These are phyloP conservation scores for Pelobates fuscus DNA, from an alignment of 2,113 vertebrate species.

Conservation along the genomic window DNA sequence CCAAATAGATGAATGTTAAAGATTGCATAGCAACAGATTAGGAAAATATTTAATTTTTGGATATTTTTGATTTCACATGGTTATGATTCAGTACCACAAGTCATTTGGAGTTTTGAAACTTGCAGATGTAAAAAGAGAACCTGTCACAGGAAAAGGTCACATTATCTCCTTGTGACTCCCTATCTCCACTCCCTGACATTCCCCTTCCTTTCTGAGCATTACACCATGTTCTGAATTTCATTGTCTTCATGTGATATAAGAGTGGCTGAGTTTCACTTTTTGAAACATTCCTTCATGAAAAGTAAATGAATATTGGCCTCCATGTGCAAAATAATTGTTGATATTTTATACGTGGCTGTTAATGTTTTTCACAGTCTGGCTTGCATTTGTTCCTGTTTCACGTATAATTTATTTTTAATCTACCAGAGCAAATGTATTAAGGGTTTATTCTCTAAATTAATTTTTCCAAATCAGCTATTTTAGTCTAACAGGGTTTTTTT, in stretches of 20 bases:
- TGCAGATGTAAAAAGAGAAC: constrained; percentile 5
- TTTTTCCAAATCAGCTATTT: too few species aligned
- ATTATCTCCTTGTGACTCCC: constrained; percentile 17
- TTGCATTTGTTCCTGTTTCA: too few species aligned
- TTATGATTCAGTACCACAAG: constrained; percentile 14
- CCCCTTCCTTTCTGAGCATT: background rate
- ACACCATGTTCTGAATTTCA: background rate
- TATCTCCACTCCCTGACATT: background rate
- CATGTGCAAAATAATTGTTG: too few species aligned
- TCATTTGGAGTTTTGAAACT: constrained; percentile 22
- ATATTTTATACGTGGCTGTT: too few species aligned
- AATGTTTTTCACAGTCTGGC: too few species aligned
- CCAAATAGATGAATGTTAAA: background rate
- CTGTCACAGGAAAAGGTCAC: background rate
- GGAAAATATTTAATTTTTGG: background rate
- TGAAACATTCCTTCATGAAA: too few species aligned
- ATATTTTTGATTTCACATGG: background rate
- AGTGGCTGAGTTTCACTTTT: background rate
- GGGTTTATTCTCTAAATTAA: too few species aligned
- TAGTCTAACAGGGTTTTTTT: too few species aligned
- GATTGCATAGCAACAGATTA: background rate
- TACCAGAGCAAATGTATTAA: too few species aligned
- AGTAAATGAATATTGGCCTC: too few species aligned
- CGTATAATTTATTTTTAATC: too few species aligned
- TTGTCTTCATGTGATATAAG: background rate